Conservation (phyloP, 2,888 invertebrate species). For the Galeopsomyia nigrocyanea region DNA sequence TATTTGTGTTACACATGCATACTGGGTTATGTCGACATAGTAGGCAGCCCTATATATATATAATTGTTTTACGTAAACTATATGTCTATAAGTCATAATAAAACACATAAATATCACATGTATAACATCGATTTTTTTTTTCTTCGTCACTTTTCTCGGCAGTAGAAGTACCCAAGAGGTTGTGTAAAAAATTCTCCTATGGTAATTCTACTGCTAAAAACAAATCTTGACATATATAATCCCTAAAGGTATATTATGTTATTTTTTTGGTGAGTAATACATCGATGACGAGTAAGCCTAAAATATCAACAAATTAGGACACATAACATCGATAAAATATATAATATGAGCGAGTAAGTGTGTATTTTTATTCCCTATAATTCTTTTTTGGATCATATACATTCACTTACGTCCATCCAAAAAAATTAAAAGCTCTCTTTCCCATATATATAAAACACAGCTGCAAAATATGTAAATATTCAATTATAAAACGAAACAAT, state of each 20-base stretch:
- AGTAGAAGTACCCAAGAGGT: too few relatives aligned
- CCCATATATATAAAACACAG: not conserved
- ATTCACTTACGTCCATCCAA: not conserved
- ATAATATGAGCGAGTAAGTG: slow-evolving; percentile 13
- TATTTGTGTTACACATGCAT: slow-evolving; percentile 40
- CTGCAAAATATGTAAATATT: not conserved
- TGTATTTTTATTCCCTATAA: not conserved
- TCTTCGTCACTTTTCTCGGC: too few relatives aligned
- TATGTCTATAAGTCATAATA: too few relatives aligned
- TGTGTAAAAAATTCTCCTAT: too few relatives aligned
- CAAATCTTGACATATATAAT: too few relatives aligned
- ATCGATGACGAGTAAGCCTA: slow-evolving; percentile 38
- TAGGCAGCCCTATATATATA: too few relatives aligned
- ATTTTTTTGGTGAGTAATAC: slow-evolving; percentile 29
- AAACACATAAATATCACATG: too few relatives aligned
- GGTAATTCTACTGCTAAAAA: too few relatives aligned
- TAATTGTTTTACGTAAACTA: too few relatives aligned
- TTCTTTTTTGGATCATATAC: not conserved
- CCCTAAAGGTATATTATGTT: not conserved
- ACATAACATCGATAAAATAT: slow-evolving; percentile 30
- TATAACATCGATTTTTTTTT: too few relatives aligned
- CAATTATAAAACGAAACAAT: slow-evolving; percentile 7
- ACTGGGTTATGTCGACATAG: too few relatives aligned
- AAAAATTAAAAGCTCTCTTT: not conserved
- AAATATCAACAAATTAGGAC: slow-evolving; percentile 17